Conservation (phyloP, 2,888 invertebrate species). For the Agonopterix subpropinquella region DNA sequence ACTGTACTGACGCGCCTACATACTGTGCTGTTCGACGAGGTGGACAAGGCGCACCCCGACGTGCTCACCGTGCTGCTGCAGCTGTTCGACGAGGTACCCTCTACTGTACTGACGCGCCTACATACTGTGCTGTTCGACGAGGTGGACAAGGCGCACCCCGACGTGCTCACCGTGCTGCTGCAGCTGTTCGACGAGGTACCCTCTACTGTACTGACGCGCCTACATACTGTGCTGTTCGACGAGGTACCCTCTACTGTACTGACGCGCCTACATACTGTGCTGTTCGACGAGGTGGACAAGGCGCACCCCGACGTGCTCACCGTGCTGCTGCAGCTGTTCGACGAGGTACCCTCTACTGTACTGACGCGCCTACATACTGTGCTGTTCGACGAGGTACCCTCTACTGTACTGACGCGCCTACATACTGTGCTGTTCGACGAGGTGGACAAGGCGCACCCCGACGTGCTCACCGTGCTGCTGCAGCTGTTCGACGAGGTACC, state of each 20-base stretch:
- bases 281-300: constrained; percentile 96
- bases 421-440: constrained; percentile 33
- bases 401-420: too few species aligned
- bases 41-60: constrained; percentile 96
- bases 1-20: constrained; percentile 83
- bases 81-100: constrained; percentile 88
- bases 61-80: constrained; percentile 92
- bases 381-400: too few species aligned
- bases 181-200: constrained; percentile 34
- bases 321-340: constrained; percentile 91
- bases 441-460: too few species aligned
- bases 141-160: constrained; percentile 85
- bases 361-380: constrained; percentile 29
- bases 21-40: constrained; percentile 88
- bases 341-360: constrained; percentile 51
- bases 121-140: constrained; percentile 73
- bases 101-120: background rate
- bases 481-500: too few species aligned
- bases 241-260: constrained; percentile 76
- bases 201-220: constrained; percentile 61
- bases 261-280: constrained; percentile 82
- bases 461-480: too few species aligned
- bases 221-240: constrained; percentile 88
- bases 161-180: constrained; percentile 85
- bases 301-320: constrained; percentile 95